Percentiles rank a stretch among this genome's conserved stretches.
Evolutionary conservation across 2,888 invertebrate genomes (phyloP).

Genomic region (Drosophila nr. perissopoda): DNA sequence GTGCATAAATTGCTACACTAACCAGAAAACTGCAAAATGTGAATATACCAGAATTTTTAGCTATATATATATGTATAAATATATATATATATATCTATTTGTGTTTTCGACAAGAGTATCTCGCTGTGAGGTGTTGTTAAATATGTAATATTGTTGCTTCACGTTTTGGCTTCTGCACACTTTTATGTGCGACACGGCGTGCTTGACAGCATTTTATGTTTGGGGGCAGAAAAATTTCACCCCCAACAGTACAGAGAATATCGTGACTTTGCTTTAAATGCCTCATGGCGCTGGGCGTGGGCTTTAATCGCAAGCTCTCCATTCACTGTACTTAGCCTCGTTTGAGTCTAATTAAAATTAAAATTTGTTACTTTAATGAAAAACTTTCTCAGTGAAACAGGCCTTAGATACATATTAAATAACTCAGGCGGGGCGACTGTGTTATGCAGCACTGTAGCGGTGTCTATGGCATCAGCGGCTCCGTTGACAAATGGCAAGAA

Average conservation of each 20-base stretch:
- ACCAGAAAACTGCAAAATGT: slow-evolving; percentile 65
- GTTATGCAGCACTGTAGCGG: slow-evolving; percentile 5
- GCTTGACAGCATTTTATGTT: slow-evolving; percentile 70
- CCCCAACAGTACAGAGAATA: slow-evolving; percentile 15
- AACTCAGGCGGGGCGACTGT: slow-evolving; percentile 32
- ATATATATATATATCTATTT: not conserved
- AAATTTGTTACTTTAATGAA: slow-evolving; percentile 76
- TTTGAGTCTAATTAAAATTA: slow-evolving; percentile 80
- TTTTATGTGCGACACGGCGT: slow-evolving; percentile 69
- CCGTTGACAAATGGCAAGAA: slow-evolving; percentile 42
- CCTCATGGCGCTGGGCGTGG: slow-evolving; percentile 8
- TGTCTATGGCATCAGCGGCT: slow-evolving; percentile 5
- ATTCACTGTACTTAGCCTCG: slow-evolving; percentile 60
- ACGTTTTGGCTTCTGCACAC: slow-evolving; percentile 52
- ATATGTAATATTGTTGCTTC: slow-evolving; percentile 54
- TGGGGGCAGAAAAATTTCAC: slow-evolving; percentile 31
- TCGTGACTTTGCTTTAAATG: slow-evolving; percentile 24
- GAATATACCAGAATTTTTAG: slow-evolving; percentile 48
- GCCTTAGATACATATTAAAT: slow-evolving; percentile 61
- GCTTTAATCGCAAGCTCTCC: slow-evolving; percentile 32
- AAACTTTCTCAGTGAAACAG: slow-evolving; percentile 55
- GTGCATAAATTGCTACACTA: slow-evolving; percentile 75
- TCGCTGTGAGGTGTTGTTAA: slow-evolving; percentile 62
- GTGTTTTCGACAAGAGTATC: slow-evolving; percentile 32
- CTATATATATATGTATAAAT: not conserved